Percentiles rank a stretch among this genome's conserved stretches.
phyloP scores from a whole-genome alignment of 2,888 invertebrate species.

The Ornithoptera alexandrae region DNA sequence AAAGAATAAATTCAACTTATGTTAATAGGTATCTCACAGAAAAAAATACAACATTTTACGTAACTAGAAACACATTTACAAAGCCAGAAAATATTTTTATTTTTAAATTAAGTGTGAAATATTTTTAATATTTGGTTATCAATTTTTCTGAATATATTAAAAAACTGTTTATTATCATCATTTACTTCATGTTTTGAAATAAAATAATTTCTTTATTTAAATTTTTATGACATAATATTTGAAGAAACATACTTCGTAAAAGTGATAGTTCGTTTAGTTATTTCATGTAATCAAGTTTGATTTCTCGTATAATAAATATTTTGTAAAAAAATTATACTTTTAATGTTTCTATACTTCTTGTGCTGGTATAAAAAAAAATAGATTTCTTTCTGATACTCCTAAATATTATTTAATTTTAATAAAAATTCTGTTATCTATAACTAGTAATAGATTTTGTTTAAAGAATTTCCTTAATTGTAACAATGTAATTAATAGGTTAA shows the following conservation, averaged over 20 bases:
- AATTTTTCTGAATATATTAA: not conserved
- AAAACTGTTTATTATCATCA: not conserved
- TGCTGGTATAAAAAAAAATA: no score
- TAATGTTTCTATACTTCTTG: no score
- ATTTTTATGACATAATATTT: not conserved
- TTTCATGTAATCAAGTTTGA: not conserved
- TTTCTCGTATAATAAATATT: not conserved
- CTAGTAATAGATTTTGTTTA: no score
- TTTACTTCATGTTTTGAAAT: not conserved
- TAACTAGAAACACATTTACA: constrained; percentile 36
- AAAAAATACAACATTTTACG: constrained; percentile 37
- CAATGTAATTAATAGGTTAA: no score
- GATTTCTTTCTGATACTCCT: no score
- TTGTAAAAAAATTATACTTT: not conserved
- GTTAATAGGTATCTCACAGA: constrained; percentile 30
- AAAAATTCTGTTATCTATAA: no score
- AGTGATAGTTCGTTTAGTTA: not conserved
- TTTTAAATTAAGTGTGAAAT: not conserved
- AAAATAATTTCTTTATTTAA: no score
- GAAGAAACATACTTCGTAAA: constrained; percentile 13
- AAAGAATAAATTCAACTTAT: constrained; percentile 22
- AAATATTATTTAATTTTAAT: no score
- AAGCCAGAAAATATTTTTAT: constrained; percentile 8
- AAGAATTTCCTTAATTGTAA: no score
- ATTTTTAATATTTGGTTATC: not conserved